Evolutionary conservation across 2,113 vertebrate genomes (phyloP).

Genomic region (Pelecanoides urinatrix): DNA sequence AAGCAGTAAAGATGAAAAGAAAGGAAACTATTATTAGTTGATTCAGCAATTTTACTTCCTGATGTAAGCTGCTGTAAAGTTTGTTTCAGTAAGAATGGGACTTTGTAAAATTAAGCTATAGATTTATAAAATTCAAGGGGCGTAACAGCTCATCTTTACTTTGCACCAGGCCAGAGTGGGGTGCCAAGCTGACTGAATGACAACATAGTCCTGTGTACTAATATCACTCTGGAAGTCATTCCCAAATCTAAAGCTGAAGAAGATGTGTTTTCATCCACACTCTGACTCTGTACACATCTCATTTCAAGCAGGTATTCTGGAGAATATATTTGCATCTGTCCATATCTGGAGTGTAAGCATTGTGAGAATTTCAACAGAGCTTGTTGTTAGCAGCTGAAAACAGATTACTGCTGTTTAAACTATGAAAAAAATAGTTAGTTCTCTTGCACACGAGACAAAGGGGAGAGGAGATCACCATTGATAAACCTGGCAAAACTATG

Average conservation of each 20-base stretch:
- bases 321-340: background rate
- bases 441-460: background rate
- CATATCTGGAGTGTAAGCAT: background rate
- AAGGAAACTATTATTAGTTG: conserved; percentile 3
- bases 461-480: background rate
- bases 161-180: background rate
- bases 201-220: background rate
- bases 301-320: background rate
- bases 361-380: background rate
- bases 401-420: background rate
- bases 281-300: background rate
- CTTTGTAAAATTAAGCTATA: background rate
- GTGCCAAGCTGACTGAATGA: background rate
- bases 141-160: background rate
- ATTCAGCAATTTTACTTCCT: conserved; percentile 22
- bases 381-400: background rate
- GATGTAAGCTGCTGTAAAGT: background rate
- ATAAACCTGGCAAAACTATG: background rate
- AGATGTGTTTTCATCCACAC: background rate
- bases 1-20: conserved; percentile 39
- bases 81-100: background rate
- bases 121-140: background rate
- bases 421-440: background rate
- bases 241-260: background rate
- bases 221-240: background rate